A percentile compares a stretch with the other conserved stretches of the same genome.
phyloP scores from a whole-genome alignment of 2,888 invertebrate genomes.

The Macrosiphum euphorbiae region DNA sequence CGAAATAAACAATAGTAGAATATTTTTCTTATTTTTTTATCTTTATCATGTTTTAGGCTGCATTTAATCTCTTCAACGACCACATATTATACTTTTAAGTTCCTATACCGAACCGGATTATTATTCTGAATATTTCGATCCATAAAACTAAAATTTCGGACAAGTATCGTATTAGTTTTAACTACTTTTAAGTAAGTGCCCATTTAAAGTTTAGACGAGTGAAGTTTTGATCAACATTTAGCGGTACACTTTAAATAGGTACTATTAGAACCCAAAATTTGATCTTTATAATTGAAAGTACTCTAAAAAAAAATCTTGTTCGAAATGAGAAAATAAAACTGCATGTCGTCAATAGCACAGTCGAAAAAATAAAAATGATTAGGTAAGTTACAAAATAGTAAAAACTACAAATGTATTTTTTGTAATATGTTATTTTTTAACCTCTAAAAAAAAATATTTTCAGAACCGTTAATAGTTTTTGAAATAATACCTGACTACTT shows the following conservation, averaged over 20 bases:
- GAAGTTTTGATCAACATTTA: neutral
- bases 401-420: too few species aligned
- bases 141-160: neutral
- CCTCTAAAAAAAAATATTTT: neutral
- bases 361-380: too few species aligned
- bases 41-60: neutral
- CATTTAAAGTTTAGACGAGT: neutral
- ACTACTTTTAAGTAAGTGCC: too few species aligned
- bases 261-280: too few species aligned
- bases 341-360: too few species aligned
- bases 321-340: too few species aligned
- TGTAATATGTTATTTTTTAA: too few species aligned
- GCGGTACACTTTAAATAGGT: too few species aligned
- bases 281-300: too few species aligned
- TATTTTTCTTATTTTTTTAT: neutral
- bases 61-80: neutral
- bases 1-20: neutral
- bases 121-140: neutral
- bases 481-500: neutral
- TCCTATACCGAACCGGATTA: neutral
- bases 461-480: neutral
- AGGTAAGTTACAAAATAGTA: too few species aligned
- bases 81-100: neutral
- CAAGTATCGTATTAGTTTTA: neutral
- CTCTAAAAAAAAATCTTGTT: too few species aligned